Evolutionary conservation across 2,888 invertebrate genomes (phyloP), one percentile per base, ranked within the genome.

Genomic region (Tipula confusa): DNA sequence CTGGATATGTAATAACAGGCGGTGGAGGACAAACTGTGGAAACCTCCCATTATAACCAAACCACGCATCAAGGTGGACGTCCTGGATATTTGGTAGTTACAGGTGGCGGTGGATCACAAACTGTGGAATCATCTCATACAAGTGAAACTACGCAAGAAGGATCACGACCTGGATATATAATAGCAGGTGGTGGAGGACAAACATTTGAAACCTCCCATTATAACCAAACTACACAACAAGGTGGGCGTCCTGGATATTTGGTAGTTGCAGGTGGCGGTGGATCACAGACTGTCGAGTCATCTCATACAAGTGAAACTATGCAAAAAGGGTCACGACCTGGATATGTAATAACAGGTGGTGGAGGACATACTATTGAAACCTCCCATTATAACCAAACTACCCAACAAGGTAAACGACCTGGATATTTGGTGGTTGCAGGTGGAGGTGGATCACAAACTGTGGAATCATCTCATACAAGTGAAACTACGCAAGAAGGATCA

Each of bases 361-460:
- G 80, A 29, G 9, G 13, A 80, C 29, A 80, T 1, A 80, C 29
- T 29, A 29, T 80, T 6, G 29, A 80, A 80, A 5, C 29, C 1
- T 80, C 29, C 15, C 29, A 80, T 11, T n/a, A 11, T n/a, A 80
- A 29, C 29, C 29, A 80, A 29, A 80, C 29, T 29, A 29, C 80
- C 15, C 79, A 79, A 1, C 79, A 79, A 15, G 28, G 24, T 18
- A 5, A 4, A n/a, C n/a, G 80, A 29, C 29, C 29, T 29, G 80
- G 80, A 13, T 80, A 80, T 80, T 4, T 80, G 15, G 24, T 79
- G 1, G 9, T 29, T 29, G 9, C 79, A 28, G 80, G 80, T 29
- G 80, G 80, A 6, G 80, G 80, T 80, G 80, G 80, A 80, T 28
- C 28, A 80, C 29, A 80, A 28, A 80, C 29, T 13, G 80, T 80